phyloP scores from a whole-genome alignment of 1,140 invertebrate genomes.

The Odontomachus brunneus region DNA sequence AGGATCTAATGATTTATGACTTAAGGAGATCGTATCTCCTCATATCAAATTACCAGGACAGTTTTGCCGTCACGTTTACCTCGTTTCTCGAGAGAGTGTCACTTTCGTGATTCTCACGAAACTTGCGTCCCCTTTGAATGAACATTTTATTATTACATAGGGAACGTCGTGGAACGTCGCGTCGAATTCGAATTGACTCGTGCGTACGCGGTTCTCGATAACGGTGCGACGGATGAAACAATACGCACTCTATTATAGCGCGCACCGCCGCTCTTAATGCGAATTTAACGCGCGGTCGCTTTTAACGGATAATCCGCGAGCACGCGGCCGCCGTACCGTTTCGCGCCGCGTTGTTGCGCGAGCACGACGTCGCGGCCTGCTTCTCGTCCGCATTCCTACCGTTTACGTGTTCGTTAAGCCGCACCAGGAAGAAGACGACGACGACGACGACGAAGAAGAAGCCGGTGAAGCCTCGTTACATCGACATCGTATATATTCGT shows the following conservation, averaged over 20 bases:
- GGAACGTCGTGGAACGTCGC: background rate
- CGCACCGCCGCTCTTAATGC: conserved; percentile 63
- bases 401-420: conserved; percentile 69
- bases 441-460: conserved; percentile 37
- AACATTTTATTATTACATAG: too few relatives aligned
- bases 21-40: too few relatives aligned
- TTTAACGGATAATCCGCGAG: conserved; percentile 62
- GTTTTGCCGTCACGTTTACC: too few relatives aligned
- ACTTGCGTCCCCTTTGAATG: too few relatives aligned
- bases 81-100: too few relatives aligned
- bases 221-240: background rate
- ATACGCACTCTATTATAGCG: conserved; percentile 9
- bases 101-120: too few relatives aligned
- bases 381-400: conserved; percentile 73
- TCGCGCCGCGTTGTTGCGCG: conserved; percentile 16
- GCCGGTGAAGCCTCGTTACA: conserved; percentile 62
- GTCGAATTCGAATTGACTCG: background rate
- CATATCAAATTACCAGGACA: too few relatives aligned
- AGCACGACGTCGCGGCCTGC: background rate
- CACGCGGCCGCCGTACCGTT: conserved; percentile 21
- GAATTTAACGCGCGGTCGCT: conserved; percentile 69
- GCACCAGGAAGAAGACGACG: conserved; percentile 61
- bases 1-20: too few relatives aligned
- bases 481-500: conserved; percentile 63
- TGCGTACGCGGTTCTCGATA: background rate